Percentiles rank a stretch among this genome's conserved stretches.
Conservation (phyloP, 1,140 invertebrate species). For the Macrobrachium rosenbergii region DNA sequence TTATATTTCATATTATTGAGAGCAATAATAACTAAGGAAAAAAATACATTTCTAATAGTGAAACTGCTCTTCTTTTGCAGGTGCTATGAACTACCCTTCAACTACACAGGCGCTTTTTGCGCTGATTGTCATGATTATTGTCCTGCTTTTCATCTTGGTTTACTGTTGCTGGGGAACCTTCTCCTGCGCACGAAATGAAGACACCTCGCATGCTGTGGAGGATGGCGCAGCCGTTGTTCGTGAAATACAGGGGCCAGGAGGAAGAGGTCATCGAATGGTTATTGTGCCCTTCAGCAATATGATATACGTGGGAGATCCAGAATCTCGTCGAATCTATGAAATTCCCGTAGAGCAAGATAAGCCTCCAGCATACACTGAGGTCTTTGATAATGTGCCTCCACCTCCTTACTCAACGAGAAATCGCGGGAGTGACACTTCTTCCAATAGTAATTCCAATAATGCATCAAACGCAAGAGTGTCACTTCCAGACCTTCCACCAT, state of each 20-base stretch:
- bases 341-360: constrained; percentile 51
- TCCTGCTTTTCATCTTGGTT: constrained; percentile 75
- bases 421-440: not conserved
- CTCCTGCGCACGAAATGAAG: constrained; percentile 67
- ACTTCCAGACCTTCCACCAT: constrained; percentile 44
- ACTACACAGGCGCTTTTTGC: constrained; percentile 73
- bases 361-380: constrained; percentile 49
- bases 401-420: constrained; percentile 37
- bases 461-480: not conserved
- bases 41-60: not conserved
- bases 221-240: not conserved
- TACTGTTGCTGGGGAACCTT: constrained; percentile 77
- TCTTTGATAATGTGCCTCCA: constrained; percentile 30
- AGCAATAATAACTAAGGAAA: no score
- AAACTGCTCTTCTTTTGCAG: constrained; percentile 39
- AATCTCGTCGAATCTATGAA: constrained; percentile 42
- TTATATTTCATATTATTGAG: no score
- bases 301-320: constrained; percentile 53
- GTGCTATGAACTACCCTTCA: constrained; percentile 66
- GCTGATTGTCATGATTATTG: constrained; percentile 75
- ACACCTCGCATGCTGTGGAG: not conserved
- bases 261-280: constrained; percentile 29
- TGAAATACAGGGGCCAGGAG: not conserved
- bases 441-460: not conserved
- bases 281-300: constrained; percentile 56